Base-by-base conservation (phyloP, 2,113 vertebrate species). In the Arothron firmamentum region DNA sequence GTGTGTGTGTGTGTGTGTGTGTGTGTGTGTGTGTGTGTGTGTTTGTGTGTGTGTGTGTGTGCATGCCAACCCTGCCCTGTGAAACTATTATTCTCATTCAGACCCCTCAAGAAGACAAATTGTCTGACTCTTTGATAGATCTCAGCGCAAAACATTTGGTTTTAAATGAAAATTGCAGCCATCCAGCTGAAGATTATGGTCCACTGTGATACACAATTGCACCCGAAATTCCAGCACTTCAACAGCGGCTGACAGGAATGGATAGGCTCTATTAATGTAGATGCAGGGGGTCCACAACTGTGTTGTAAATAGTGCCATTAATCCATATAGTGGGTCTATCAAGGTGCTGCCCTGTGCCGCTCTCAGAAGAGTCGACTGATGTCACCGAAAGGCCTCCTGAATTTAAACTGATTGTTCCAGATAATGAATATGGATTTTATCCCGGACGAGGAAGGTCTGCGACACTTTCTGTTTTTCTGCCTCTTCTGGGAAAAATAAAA, bases 251-350 rank as follows among this genome's bases (percentile, higher is more conserved):
- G 91, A 91, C 90, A 90, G 83, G 80, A 91, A 92, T 89, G 86
- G 86, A 91, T 92, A 79, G 88, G 79, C 82, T 91, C 88, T 90
- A 90, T 91, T 91, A 91, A 84, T 70, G 76, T 67, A 87, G 84
- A 89, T 87, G 81, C 75, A 87, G 82, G 80, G 78, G 80, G 80
- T 88, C 84, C 69, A 57, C 46, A 88, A 88, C 84, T 83, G 82
- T 78, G 72, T 79, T 84, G 89, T 87, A 91, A 90, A 87, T 80
- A 84, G 86, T 84, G 87, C 88, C 89, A 91, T 92, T 90, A 92
- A 91, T 92, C 89, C 87, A 91, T 87, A 91, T 85, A 70, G 88
- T 88, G 85, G 83, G 79, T 83, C 76, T 82, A 90, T 89, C 82
- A 84, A 88, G 81, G 82, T 86, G 72, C 72, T 75, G 52, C 71